A percentile compares a stretch with the other conserved stretches of the same genome.
phyloP scores from a whole-genome alignment of 2,113 vertebrate genomes.

The Lota lota region DNA sequence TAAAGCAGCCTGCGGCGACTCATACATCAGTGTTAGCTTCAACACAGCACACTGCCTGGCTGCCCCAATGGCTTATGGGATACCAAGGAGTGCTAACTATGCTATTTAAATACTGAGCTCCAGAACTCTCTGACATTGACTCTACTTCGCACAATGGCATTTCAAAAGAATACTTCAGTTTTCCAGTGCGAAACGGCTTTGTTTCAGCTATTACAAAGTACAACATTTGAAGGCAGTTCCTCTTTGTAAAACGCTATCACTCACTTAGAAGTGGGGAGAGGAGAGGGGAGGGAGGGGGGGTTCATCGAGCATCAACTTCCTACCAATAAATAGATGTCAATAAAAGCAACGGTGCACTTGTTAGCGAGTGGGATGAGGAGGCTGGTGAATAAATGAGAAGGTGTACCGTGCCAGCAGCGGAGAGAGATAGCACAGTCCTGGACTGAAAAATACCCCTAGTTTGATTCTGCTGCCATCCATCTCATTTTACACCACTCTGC shows the following conservation, averaged over 20 bases:
- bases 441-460: neutral
- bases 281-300: neutral
- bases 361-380: neutral
- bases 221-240: neutral
- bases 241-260: neutral
- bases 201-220: neutral
- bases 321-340: neutral
- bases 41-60: conserved; percentile 10
- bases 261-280: neutral
- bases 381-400: neutral
- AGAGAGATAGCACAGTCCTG: neutral
- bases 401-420: neutral
- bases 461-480: neutral
- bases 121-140: neutral
- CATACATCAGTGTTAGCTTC: conserved; percentile 25
- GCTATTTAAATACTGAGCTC: conserved; percentile 35
- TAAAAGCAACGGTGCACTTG: neutral
- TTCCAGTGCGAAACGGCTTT: neutral
- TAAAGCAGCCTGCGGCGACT: conserved; percentile 27
- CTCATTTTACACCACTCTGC: neutral
- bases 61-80: conserved; percentile 25
- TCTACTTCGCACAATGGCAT: neutral
- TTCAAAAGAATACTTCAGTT: neutral
- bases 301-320: too few species aligned
- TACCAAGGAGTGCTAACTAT: conserved; percentile 24